These are phyloP conservation scores for Trogon surrucura DNA, from an alignment of 2,113 vertebrate species.

Conservation along the genomic window DNA sequence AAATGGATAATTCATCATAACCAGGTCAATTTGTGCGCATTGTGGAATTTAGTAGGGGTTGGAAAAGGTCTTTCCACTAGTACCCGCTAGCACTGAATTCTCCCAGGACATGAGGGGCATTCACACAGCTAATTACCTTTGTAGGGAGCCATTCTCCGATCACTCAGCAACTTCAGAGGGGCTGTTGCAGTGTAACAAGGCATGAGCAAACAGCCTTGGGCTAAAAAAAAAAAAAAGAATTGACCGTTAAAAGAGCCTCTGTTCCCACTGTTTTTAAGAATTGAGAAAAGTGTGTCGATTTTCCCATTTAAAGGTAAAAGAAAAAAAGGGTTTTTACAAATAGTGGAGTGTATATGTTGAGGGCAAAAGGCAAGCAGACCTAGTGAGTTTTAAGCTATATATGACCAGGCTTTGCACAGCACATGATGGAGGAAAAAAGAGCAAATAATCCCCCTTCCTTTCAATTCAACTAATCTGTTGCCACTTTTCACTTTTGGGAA, in stretches of 20 bases:
- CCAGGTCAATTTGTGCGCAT: not conserved
- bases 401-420: not conserved
- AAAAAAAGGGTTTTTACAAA: not conserved
- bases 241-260: not conserved
- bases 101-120: not conserved
- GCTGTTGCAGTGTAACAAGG: not conserved
- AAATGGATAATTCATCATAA: not conserved
- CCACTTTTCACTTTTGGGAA: not conserved
- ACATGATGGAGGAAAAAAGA: not conserved
- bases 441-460: not conserved
- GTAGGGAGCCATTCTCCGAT: not conserved
- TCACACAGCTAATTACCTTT: not conserved
- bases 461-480: not conserved
- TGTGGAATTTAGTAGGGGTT: not conserved
- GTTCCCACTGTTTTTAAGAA: not conserved
- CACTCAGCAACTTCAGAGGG: too few species aligned
- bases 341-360: too few species aligned
- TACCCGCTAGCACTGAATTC: not conserved
- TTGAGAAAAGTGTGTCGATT: fast-evolving
- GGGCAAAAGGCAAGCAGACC: fast-evolving
- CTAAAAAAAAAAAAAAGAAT: not conserved
- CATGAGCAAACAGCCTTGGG: not conserved
- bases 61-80: not conserved
- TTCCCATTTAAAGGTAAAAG: not conserved
- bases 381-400: not conserved